Conservation (phyloP, 2,888 invertebrate species). For the Crematogaster levior region DNA sequence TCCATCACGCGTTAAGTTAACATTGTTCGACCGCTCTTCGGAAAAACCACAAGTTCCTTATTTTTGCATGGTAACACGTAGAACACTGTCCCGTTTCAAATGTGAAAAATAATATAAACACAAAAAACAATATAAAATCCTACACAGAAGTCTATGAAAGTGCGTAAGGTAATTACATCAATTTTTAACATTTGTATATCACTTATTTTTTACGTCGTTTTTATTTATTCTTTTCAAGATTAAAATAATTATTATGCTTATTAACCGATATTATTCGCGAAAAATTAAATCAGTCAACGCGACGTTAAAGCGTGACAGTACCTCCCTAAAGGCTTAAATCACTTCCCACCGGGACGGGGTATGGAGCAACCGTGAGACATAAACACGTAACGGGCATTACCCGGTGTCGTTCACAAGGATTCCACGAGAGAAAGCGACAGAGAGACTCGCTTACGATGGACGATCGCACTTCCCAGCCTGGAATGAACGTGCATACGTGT, state of each 20-base stretch:
- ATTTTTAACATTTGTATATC: not conserved
- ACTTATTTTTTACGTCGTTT: not conserved
- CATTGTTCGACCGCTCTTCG: not conserved
- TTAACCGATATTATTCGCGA: not conserved
- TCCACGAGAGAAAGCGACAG: slow-evolving; percentile 57
- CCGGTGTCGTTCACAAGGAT: slow-evolving; percentile 55
- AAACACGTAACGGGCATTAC: slow-evolving; percentile 56
- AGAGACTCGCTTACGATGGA: slow-evolving; percentile 29
- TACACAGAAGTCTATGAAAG: no score
- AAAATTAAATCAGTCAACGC: slow-evolving; percentile 1
- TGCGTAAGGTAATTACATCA: no score
- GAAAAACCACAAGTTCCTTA: not conserved
- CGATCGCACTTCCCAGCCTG: slow-evolving; percentile 1
- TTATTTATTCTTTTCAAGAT: not conserved
- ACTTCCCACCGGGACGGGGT: not conserved
- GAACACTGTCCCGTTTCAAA: not conserved
- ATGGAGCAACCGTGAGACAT: slow-evolving; percentile 22
- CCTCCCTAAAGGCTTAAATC: slow-evolving; percentile 17
- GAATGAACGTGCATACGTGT: slow-evolving; percentile 1
- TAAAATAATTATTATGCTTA: not conserved
- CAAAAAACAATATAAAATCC: no score
- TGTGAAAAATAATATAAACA: no score
- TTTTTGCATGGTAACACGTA: not conserved
- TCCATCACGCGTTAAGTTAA: not conserved
- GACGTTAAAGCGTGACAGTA: not conserved